Conservation (phyloP, 1,140 invertebrate species). For the Frieseomelitta varia region DNA sequence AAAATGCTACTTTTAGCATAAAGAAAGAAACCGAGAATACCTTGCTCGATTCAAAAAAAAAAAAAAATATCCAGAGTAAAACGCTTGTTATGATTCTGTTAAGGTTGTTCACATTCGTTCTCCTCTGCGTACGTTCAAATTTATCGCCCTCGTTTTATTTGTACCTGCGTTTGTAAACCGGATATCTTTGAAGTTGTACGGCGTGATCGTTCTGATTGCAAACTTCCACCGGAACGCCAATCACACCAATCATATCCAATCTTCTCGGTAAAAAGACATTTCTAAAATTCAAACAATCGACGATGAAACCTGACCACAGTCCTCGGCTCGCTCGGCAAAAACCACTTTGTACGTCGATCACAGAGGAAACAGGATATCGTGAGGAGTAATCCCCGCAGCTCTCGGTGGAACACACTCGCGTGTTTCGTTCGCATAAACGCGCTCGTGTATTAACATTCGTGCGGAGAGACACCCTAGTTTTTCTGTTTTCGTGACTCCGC, state of each 20-base stretch:
- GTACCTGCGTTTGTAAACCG: too few relatives aligned
- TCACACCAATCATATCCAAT: not conserved
- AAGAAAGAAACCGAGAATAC: too few relatives aligned
- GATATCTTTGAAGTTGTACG: too few relatives aligned
- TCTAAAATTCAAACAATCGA: not conserved
- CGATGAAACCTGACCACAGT: not conserved
- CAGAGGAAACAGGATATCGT: conserved; percentile 11
- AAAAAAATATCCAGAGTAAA: too few relatives aligned
- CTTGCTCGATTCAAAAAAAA: too few relatives aligned
- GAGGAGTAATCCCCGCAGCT: not conserved
- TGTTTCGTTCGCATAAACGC: conserved; percentile 14
- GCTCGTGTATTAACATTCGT: conserved; percentile 22
- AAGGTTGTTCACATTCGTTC: too few relatives aligned
- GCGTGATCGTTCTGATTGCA: too few relatives aligned
- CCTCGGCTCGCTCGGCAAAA: not conserved
- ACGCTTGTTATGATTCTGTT: too few relatives aligned
- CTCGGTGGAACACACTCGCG: conserved; percentile 14
- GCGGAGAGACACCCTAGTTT: conserved; percentile 1
- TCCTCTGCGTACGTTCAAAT: too few relatives aligned
- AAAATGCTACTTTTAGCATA: too few relatives aligned
- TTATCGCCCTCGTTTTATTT: too few relatives aligned
- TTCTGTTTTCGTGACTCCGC: conserved; percentile 37
- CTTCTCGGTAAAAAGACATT: not conserved
- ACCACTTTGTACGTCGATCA: not conserved
- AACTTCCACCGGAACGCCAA: not conserved